Evolutionary conservation across 2,113 vertebrate species (phyloP), one percentile per base, ranked within the genome.

Genomic region (Lynx canadensis): DNA sequence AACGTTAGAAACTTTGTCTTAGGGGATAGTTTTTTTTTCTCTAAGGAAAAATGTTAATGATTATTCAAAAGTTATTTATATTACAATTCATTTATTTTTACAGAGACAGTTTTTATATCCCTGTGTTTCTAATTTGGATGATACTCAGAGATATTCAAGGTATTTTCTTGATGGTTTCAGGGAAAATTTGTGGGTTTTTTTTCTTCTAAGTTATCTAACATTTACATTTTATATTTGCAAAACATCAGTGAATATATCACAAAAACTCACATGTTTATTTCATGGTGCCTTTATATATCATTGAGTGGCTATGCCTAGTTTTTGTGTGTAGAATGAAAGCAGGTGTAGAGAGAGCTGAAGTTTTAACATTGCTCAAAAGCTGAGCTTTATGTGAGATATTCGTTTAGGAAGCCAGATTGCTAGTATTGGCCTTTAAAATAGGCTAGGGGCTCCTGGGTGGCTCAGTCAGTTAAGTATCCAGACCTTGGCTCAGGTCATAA

Each of bases 131-230:
- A 95, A 89, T 93, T 92, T 92, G 91, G 73, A 14, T 93, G 3
- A 80, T 36, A 74, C n/a, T 69, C 41, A 94, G 65, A 63, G 13
- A 85, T 68, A 74, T 33, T 92, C 41, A 95, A 71, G 55, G 21
- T 87, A 81, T 97, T 95, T 97, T 94, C 71, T 25, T 95, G 71
- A 13, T 95, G 95, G n/a, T 96, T 97, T 91, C n/a, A 78, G 65
- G 19, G 48, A 31, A 93, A 79, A 65, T 73, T 63, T 93, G 66
- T 85, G 48, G 16, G 19, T 1, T 7, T 1, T 71, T 45, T 80
- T 69, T 38, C n/a, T 23, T 63, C 12, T 69, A 16, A 79, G 36
- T 89, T 95, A 6, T 87, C 8, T 92, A 45, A 45, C 9, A 23
- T 94, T 55, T 18, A 25, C 94, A 12, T 52, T 95, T 82, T 71